Base-by-base conservation (phyloP, 1,140 invertebrate species). In the Aplysia californica region DNA sequence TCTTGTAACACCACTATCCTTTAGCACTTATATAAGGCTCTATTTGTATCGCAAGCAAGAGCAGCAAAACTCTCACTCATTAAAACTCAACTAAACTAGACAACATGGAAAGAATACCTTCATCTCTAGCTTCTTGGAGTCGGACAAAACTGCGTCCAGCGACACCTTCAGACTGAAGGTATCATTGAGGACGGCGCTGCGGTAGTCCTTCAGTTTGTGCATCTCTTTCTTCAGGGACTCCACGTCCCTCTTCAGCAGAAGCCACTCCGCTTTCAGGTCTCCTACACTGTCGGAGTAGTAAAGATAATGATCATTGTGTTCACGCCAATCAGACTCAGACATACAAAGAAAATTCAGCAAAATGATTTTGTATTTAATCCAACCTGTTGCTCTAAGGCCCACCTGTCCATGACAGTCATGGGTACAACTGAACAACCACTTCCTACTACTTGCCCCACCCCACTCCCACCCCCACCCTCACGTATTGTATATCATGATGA, bases 221-320 rank as follows among this genome's bases (percentile, higher is more conserved):
- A 41, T 38, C 31, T 66, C 72, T 50, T 75, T 75, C 56, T 80
- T 77, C 0, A 88, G 75, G 5, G 85, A 64, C 29, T 86, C 83
- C 3, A 88, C 59, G n/a, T 89, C 85, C n/a, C 87, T 78, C 78
- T 88, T 89, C 50, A 89, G 76, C 0, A 89, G 75, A 29, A 89
- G 77, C 88, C 87, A 89, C 77, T 89, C 88, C 0, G 88, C 85
- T 79, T 86, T 88, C 39, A 89, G 70, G 77, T 89, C 87, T 1
- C 84, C 83, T 0, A 85, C 80, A 23, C 75, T 82, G 58, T 70
- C 20, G 29, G 56, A 41, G 5, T 41, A 15, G 6, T 26, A 61
- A 26, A 21, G 6, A 10, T 26, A 61, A 10, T 6, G 58, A 50
- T 15, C 44, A 50, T n/a, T 50, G 44, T 50, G n/a, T n/a, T 50